Base-by-base conservation (phyloP, 2,797 vertebrate species). In the Danio jaintianensis region DNA sequence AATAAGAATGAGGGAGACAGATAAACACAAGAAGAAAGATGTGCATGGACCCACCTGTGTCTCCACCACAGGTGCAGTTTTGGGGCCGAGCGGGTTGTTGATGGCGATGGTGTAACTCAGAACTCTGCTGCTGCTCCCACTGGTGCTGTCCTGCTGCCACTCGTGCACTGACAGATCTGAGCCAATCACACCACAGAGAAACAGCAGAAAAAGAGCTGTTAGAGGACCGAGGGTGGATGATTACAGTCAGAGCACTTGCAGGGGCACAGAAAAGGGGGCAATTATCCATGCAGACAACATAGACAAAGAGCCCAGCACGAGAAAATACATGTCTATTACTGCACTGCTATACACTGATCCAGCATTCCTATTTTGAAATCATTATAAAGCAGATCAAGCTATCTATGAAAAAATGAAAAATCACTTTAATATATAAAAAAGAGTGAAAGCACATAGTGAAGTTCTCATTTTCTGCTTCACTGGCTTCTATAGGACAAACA, bases 1-100 rank as follows among this genome's bases (percentile, higher is more conserved):
- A 53, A 69, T 22, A 22, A 56, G 40, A 42, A 16, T 16, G 2
- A 42, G 52, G 10, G 4, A 43, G 38, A 66, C 22, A 45, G 22
- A 78, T 10, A 6, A 9, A 75, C 16, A 69, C 12, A 61, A n/a
- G 55, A 15, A 29, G 18, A 59, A n/a, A 58, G 42, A 69, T 6
- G 6, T 16, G 16, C 18, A 18, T 4, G 40, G 38, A 81, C 93
- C 85, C 68, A 96, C 96, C 95, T 97, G 96, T 0, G 96, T 97
- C 89, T 97, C 96, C 80, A 96, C 94, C 78, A 96, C 96, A 0
- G 95, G 94, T 43, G 96, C 96, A 0, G 94, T 95, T 87, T 97
- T 97, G 70, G 96, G 96, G 53, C 96, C 96, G 56, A 97, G 91
- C 0, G 96, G 96, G 91, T 97, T 97, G 93, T 93, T 96, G 91